Percentiles rank a stretch among this genome's conserved stretches.
phyloP scores from a whole-genome alignment of 2,113 vertebrate genomes.

The Hirundichthys speculiger region DNA sequence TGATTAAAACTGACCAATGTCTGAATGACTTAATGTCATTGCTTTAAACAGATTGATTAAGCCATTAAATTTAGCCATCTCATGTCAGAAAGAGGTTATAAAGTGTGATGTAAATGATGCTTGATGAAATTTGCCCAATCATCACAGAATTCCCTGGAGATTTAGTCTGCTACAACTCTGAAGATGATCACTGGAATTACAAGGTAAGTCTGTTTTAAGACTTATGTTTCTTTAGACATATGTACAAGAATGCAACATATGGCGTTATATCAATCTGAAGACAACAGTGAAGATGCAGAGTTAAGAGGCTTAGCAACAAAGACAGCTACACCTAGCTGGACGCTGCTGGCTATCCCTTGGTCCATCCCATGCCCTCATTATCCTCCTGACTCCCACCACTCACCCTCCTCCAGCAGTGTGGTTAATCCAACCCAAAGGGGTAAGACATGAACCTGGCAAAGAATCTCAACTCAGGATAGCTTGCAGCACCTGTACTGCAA shows the following conservation, averaged over 20 bases:
- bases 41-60: too few species aligned
- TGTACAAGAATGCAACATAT: slow-evolving; percentile 23
- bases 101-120: too few species aligned
- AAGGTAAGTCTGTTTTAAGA: slow-evolving; percentile 31
- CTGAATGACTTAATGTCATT: too few species aligned
- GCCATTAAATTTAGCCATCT: too few species aligned
- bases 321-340: slow-evolving; percentile 63
- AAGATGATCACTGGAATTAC: slow-evolving; percentile 46
- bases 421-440: slow-evolving; percentile 62
- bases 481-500: too few species aligned
- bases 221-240: slow-evolving; percentile 27
- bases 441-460: slow-evolving; percentile 28
- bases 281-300: slow-evolving; percentile 47
- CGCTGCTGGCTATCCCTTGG: slow-evolving; percentile 52
- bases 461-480: slow-evolving; percentile 1
- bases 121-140: background rate
- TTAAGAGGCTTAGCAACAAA: slow-evolving; percentile 69
- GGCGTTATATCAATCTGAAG: slow-evolving; percentile 27
- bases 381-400: slow-evolving; percentile 55
- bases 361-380: slow-evolving; percentile 68
- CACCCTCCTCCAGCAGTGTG: slow-evolving; percentile 57
- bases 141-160: too few species aligned
- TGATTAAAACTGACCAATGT: too few species aligned
- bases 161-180: too few species aligned
- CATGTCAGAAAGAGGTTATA: too few species aligned